These are phyloP conservation scores for Caenorhabditis sp. DNA, from an alignment of 2,888 invertebrate genomes.

Conservation along the genomic window DNA sequence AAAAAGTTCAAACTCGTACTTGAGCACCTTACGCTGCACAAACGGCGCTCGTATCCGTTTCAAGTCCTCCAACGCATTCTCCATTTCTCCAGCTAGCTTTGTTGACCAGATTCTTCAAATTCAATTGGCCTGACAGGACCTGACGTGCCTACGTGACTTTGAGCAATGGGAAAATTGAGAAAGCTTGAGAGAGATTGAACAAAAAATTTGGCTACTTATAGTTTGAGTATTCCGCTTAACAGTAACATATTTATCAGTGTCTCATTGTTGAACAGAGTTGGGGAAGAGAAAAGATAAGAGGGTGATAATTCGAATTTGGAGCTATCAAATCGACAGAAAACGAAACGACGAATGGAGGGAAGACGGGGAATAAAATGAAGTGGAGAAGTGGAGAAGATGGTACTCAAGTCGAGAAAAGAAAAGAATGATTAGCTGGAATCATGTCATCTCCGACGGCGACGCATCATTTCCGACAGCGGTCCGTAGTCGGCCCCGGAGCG, in stretches of 20 bases:
- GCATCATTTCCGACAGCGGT: constrained; percentile 45
- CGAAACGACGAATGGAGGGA: not conserved
- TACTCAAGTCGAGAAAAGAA: not conserved
- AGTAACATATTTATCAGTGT: constrained; percentile 39
- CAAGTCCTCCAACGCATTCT: constrained; percentile 50
- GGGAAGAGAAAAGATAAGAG: not conserved
- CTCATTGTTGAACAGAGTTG: no score
- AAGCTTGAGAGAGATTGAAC: not conserved
- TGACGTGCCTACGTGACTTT: constrained; percentile 5
- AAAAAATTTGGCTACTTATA: no score
- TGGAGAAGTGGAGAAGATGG: constrained; percentile 13
- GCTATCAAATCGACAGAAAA: constrained; percentile 27
- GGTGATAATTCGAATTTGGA: not conserved
- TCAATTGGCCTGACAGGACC: no score
- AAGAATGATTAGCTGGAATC: constrained; percentile 51
- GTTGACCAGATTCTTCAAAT: no score
- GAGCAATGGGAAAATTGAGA: not conserved
- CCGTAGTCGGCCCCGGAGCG: constrained; percentile 37
- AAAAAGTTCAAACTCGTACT: constrained; percentile 72
- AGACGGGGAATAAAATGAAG: not conserved
- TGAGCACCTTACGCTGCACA: constrained; percentile 67
- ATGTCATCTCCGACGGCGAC: constrained; percentile 43
- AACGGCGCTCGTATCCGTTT: constrained; percentile 67
- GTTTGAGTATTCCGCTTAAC: constrained; percentile 12
- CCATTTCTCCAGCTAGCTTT: no score